phyloP scores from a whole-genome alignment of 2,888 invertebrate genomes.

The Spodoptera exigua region DNA sequence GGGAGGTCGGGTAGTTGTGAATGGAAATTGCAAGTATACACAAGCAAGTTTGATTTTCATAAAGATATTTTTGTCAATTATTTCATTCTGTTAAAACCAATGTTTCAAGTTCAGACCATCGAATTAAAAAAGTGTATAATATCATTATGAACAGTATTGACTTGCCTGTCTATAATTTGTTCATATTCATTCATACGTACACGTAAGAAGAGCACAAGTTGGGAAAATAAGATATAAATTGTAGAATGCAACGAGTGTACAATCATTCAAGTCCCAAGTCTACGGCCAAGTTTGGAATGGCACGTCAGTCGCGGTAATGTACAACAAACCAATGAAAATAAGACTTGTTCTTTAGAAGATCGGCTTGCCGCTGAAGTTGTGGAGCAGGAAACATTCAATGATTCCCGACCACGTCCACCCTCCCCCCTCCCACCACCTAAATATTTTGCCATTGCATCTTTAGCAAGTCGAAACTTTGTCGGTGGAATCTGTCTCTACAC shows the following conservation, averaged over 20 bases:
- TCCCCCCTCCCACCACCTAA: constrained; percentile 45
- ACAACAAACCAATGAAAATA: constrained; percentile 79
- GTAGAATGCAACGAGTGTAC: constrained; percentile 64
- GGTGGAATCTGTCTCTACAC: constrained; percentile 26
- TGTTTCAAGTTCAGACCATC: constrained; percentile 2
- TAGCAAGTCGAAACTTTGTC: constrained; percentile 56
- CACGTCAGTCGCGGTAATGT: constrained; percentile 69
- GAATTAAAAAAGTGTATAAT: neutral
- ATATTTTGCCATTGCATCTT: constrained; percentile 68
- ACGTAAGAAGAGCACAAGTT: constrained; percentile 33
- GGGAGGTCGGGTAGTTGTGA: too few species aligned
- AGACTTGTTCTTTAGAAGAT: constrained; percentile 69
- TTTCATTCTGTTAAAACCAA: too few species aligned
- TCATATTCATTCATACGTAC: constrained; percentile 13
- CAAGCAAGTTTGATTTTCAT: too few species aligned
- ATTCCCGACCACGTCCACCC: constrained; percentile 40
- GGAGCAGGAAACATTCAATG: constrained; percentile 66
- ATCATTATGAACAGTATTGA: neutral
- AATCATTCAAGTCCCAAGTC: constrained; percentile 49
- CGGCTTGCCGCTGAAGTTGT: constrained; percentile 66
- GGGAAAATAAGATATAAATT: constrained; percentile 55
- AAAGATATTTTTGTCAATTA: too few species aligned
- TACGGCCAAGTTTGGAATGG: constrained; percentile 72
- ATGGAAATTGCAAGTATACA: too few species aligned
- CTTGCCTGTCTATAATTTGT: too few species aligned